Evolutionary conservation across 2,113 vertebrate genomes (phyloP).

Genomic region (Ochotona curzoniae): DNA sequence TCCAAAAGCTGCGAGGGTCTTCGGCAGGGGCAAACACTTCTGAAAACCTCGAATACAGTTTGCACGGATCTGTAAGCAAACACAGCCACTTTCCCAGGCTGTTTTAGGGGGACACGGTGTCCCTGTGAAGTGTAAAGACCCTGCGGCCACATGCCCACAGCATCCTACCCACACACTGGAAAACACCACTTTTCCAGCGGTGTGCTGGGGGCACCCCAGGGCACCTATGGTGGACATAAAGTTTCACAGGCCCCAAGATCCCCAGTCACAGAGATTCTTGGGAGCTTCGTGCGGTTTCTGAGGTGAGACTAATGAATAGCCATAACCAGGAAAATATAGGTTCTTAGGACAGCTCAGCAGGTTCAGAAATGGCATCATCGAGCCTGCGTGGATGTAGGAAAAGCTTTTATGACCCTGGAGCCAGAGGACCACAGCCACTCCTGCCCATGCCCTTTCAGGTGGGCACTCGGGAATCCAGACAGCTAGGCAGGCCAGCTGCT

Average conservation of each 20-base stretch:
- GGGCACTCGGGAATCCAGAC: neutral
- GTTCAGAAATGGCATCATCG: conserved; percentile 9
- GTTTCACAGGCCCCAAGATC: neutral
- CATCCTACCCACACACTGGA: rapidly evolving
- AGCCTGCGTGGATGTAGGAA: no score
- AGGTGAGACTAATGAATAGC: neutral
- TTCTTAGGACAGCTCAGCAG: neutral
- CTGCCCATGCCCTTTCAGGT: neutral
- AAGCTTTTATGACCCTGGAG: neutral
- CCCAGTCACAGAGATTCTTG: conserved; percentile 12
- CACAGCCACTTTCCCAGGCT: rapidly evolving
- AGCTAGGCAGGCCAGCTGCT: neutral
- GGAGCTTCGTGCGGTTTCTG: conserved; percentile 49
- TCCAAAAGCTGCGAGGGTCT: neutral
- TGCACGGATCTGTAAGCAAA: rapidly evolving
- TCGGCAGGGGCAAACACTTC: rapidly evolving
- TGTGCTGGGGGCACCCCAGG: neutral
- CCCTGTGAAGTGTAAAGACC: rapidly evolving
- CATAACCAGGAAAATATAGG: conserved; percentile 5
- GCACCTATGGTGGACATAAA: neutral
- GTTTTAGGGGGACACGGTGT: rapidly evolving
- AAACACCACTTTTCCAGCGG: rapidly evolving
- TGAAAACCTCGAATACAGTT: neutral
- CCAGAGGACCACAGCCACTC: rapidly evolving
- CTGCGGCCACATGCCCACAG: neutral